Evolutionary conservation across 2,888 invertebrate genomes (phyloP), one percentile per base, ranked within the genome.

Genomic region (Venustoraphidia nigricollis): DNA sequence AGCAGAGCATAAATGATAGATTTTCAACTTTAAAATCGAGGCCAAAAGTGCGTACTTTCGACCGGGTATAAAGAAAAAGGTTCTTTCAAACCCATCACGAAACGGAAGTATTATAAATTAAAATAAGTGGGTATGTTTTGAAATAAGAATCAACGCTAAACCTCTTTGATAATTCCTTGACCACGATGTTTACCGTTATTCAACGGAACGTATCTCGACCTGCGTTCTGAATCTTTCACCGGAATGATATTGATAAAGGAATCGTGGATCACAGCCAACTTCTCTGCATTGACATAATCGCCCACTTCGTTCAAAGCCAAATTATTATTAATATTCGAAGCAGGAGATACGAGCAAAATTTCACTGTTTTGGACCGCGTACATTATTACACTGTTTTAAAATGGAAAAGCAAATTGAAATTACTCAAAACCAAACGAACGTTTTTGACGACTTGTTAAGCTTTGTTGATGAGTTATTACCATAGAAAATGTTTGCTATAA

Each of bases 171-270:
- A 11, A 47, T 44, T 13, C 58, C 59, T 49, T 56, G 55, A 8
- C 55, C 57, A 27, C 58, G 48, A 8, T 55, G 50, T 36, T 52
- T 53, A n/a, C 55, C 57, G 10, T 41, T 44, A 41, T 51, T 43
- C 40, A 60, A 41, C 1, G 60, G 54, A n/a, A 60, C 55, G 44
- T 60, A 60, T 51, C 58, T 59, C 14, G 57, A 52, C 10, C 57
- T 50, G 39, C 54, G 53, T 5, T 49, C 45, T 1, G 53, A 46
- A 48, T 56, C 55, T 34, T 54, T 41, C 27, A 59, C 47, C 9
- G 60, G 60, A 13, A 60, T 58, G 10, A 60, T 48, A 52, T 60
- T 60, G 9, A 60, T 49, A 42, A 53, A 58, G 17, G 56, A 57
- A 27, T 58, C 56, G 45, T 60, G 58, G 11, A 58, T 55, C 1